These are phyloP conservation scores for Ceratotherium simum DNA, from an alignment of 2,113 vertebrate species.

Conservation along the genomic window DNA sequence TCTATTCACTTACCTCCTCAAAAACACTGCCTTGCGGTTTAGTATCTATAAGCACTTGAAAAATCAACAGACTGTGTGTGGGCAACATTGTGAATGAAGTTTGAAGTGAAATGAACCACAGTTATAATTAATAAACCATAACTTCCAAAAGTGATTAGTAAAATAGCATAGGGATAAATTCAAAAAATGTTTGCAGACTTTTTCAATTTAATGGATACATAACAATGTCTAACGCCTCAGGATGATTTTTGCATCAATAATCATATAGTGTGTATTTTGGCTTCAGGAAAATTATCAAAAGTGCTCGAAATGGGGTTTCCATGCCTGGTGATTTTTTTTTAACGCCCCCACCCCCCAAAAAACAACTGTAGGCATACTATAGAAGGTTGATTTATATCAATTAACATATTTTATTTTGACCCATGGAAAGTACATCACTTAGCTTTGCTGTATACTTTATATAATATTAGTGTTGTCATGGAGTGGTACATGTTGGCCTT, in stretches of 20 bases:
- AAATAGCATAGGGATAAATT: slow-evolving; percentile 52
- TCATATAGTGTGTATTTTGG: neutral
- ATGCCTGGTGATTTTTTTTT: slow-evolving; percentile 11
- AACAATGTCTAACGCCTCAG: slow-evolving; percentile 17
- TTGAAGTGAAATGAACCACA: slow-evolving; percentile 73
- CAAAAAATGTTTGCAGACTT: slow-evolving; percentile 54
- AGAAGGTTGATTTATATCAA: slow-evolving; percentile 28
- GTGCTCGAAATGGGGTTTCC: slow-evolving; percentile 48
- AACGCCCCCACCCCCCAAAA: neutral
- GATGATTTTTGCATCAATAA: slow-evolving; percentile 43
- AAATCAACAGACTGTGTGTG: slow-evolving; percentile 79
- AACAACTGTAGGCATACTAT: neutral
- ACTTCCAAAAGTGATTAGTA: slow-evolving; percentile 73
- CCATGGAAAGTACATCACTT: slow-evolving; percentile 21
- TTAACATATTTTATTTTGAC: slow-evolving; percentile 42
- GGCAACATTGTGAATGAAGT: slow-evolving; percentile 83
- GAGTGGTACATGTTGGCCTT: slow-evolving; percentile 20
- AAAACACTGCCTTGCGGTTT: slow-evolving; percentile 64
- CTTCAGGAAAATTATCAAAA: slow-evolving; percentile 52
- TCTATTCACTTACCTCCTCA: slow-evolving; percentile 68
- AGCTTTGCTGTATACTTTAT: slow-evolving; percentile 30
- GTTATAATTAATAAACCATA: slow-evolving; percentile 79
- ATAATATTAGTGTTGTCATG: neutral
- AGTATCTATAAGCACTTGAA: slow-evolving; percentile 71
- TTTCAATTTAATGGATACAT: slow-evolving; percentile 10